These are phyloP conservation scores for Eumaeus atala DNA, from an alignment of 1,140 invertebrate genomes.

Conservation along the genomic window DNA sequence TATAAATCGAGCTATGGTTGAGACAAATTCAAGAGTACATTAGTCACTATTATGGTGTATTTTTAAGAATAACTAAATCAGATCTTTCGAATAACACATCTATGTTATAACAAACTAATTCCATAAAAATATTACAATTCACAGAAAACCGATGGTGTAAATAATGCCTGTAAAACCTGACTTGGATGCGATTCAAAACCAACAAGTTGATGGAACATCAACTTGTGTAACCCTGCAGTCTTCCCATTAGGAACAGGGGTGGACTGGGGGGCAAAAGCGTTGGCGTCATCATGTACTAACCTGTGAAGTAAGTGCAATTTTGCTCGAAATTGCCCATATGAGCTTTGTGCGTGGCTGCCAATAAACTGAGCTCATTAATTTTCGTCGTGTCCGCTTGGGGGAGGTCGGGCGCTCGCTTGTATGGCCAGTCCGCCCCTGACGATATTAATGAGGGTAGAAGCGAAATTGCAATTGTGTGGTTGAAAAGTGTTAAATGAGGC, in stretches of 20 bases:
- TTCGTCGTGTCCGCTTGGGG: conserved; percentile 70
- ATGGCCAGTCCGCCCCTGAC: conserved; percentile 75
- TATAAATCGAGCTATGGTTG: no score
- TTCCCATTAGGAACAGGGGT: conserved; percentile 70
- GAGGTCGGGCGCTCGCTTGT: conserved; percentile 70
- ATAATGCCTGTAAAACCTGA: neutral
- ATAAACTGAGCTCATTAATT: conserved; percentile 74
- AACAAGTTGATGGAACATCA: no score
- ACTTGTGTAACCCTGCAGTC: conserved; percentile 58
- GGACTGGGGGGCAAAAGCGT: conserved; percentile 67
- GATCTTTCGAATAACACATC: no score
- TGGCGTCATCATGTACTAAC: conserved; percentile 69
- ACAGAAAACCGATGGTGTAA: no score
- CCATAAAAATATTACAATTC: no score
- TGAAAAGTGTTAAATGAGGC: conserved; percentile 55
- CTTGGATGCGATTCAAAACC: conserved; percentile 36
- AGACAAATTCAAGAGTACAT: no score
- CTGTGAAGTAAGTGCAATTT: conserved; percentile 74
- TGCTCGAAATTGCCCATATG: conserved; percentile 73
- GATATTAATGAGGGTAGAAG: conserved; percentile 74
- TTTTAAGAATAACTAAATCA: no score
- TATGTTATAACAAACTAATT: no score
- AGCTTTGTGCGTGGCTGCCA: conserved; percentile 73
- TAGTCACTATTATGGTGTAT: no score
- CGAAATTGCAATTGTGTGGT: conserved; percentile 67